phyloP scores from a whole-genome alignment of 2,797 vertebrate species.

The Helarctos malayanus region DNA sequence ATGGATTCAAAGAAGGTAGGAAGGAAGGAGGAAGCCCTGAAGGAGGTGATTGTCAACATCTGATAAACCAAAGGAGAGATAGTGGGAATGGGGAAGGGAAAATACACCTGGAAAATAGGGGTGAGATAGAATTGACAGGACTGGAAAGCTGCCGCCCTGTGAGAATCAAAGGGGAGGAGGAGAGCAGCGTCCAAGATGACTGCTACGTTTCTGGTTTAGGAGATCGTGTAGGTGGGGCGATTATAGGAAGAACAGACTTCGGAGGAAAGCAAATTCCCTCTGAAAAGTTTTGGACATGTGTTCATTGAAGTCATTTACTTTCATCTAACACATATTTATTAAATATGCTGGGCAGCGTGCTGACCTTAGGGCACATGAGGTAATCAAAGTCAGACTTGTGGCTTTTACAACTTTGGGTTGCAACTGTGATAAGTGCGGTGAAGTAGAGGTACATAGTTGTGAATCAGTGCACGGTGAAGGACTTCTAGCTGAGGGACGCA shows the following conservation, averaged over 20 bases:
- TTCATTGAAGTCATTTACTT: not conserved
- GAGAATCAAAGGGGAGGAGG: not conserved
- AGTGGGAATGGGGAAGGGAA: not conserved
- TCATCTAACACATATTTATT: not conserved
- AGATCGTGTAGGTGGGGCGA: not conserved
- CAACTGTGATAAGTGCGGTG: not conserved
- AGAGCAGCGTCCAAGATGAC: not conserved
- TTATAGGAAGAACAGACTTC: not conserved
- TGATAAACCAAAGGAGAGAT: not conserved
- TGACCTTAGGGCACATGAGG: not conserved
- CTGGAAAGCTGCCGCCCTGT: not conserved
- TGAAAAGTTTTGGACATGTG: not conserved
- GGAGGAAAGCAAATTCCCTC: not conserved
- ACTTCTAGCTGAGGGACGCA: not conserved
- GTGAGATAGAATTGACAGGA: not conserved
- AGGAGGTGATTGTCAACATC: not conserved
- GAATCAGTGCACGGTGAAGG: not conserved
- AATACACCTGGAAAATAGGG: not conserved
- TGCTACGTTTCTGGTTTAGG: not conserved
- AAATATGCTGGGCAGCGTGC: not conserved
- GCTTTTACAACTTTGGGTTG: not conserved
- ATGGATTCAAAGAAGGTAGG: not conserved
- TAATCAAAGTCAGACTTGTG: not conserved
- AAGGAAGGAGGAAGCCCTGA: not conserved
- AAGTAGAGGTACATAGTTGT: not conserved